Evolutionary conservation across 2,888 invertebrate genomes (phyloP), one percentile per base, ranked within the genome.

Genomic region (Eurytoma californica): DNA sequence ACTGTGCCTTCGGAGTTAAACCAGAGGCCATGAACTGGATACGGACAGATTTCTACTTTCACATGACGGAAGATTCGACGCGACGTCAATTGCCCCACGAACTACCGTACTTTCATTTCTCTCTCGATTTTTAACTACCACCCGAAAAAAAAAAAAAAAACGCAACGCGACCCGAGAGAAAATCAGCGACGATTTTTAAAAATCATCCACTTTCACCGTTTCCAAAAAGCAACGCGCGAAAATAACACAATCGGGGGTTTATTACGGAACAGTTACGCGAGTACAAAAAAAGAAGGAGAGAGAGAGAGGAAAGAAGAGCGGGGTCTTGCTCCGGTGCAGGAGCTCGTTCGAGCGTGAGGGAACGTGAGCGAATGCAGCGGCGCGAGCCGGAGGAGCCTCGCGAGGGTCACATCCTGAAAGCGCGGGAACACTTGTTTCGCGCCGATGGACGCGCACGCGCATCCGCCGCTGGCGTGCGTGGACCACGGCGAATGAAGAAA

Each of bases 391-490:
- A n/a, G 20, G 20, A 60, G 47, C 24, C 20, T 28, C 20, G 58
- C 58, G 28, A 20, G 47, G 49, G 24, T 57, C 55, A 4, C 57
- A 49, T 28, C 80, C 39, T 39, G 39, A 39, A 39, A 39, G 77
- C 82, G 83, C 82, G 83, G 82, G 83, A 82, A 83, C 79, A 77
- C 84, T 85, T 84, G 85, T 86, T 84, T 84, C 84, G 84, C 85
- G 85, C 85, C 86, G 85, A 85, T 84, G 47, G 63, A 47, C 18
- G 65, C 66, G 57, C 66, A 53, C 20, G 67, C 58, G 20, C 58
- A 30, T 20, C 60, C 47, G 70, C 18, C 24, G 20, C 30, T 39
- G 14, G 69, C 55, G 51, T 30, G 66, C 16, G 60, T 55, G 68
- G 61, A 39, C 28, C 65, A 60, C 55, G 65, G 24, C 57, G 70